Base-by-base conservation (phyloP, 2,888 invertebrate genomes). In the Synergus japonicus region DNA sequence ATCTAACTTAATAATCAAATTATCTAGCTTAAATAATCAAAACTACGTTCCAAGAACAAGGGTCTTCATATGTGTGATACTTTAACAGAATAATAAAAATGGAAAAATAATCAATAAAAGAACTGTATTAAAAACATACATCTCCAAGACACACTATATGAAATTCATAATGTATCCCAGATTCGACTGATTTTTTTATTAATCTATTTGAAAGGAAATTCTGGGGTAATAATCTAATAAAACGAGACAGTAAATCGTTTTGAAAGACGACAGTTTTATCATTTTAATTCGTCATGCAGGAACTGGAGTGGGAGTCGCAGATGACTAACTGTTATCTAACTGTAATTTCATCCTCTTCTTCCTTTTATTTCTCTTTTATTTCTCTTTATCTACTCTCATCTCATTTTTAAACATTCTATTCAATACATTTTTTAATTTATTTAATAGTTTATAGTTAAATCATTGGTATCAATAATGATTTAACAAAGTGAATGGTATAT, bases 261-360 rank as follows among this genome's bases (percentile, higher is more conserved):
- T 49, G 54, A 49, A 44, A 49, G 18, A 69, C 29, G 18, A 7
- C 46, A 69, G 49, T 49, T 46, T 49, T 69, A 69, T 60, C 18
- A 60, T 76, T 76, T 44, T 63, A 10, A 63, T 76, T 76, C 54
- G 63, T 76, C 76, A 73, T 73, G 8, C 29, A 73, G 37, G 73
- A 73, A 49, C 44, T 69, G 69, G 49, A 54, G 54, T 73, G 73
- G 73, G 54, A 73, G 73, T 73, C 29, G 13, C 7, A 41, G 73
- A 73, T 73, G 54, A 73, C 37, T 73, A 54, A 73, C 54, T 73
- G 49, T 73, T 73, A 73, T 73, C 73, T 76, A 63, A 63, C 64
- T 64, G 63, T 64, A 60, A 64, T 76, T 76, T 29, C 22, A 63
- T 76, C 63, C 63, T 76, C n/a, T 49, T 76, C 37, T 63, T 22